Evolutionary conservation across 2,113 vertebrate species (phyloP).

Genomic region (Spheniscus mendiculus): DNA sequence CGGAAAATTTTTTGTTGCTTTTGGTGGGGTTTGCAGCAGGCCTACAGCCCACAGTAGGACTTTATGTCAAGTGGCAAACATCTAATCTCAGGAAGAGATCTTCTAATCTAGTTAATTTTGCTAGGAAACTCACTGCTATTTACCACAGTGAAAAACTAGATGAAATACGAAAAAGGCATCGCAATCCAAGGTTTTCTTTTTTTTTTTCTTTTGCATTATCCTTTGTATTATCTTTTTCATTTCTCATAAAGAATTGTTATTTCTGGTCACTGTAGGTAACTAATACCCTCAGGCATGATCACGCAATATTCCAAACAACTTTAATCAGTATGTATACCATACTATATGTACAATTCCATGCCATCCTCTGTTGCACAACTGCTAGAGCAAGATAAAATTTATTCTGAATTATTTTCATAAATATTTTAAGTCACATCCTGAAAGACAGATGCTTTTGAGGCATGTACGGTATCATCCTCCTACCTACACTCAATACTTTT

Average conservation of each 20-base stretch:
- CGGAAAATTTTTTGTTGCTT: not conserved
- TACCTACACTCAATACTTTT: not conserved
- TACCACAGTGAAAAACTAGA: not conserved
- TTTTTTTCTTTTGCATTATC: not conserved
- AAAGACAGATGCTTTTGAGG: not conserved
- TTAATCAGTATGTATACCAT: not conserved
- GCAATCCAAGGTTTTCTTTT: not conserved
- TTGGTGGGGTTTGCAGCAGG: not conserved
- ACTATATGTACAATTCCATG: not conserved
- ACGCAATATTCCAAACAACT: conserved; percentile 28
- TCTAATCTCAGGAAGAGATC: not conserved
- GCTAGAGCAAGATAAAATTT: not conserved
- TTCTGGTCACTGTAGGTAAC: conserved; percentile 70
- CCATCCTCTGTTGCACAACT: not conserved
- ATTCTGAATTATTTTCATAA: not conserved
- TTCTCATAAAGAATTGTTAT: conserved; percentile 57
- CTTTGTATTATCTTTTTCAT: conserved; percentile 66
- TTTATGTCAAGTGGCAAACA: not conserved
- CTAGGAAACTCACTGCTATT: not conserved
- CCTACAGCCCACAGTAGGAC: not conserved
- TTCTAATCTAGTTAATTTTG: not conserved
- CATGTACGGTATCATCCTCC: not conserved
- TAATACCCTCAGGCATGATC: conserved; percentile 70
- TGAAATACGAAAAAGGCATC: not conserved
- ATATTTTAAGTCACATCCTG: not conserved